Evolutionary conservation across 2,797 vertebrate species (phyloP), one percentile per base, ranked within the genome.

Genomic region (Channallabes apus): DNA sequence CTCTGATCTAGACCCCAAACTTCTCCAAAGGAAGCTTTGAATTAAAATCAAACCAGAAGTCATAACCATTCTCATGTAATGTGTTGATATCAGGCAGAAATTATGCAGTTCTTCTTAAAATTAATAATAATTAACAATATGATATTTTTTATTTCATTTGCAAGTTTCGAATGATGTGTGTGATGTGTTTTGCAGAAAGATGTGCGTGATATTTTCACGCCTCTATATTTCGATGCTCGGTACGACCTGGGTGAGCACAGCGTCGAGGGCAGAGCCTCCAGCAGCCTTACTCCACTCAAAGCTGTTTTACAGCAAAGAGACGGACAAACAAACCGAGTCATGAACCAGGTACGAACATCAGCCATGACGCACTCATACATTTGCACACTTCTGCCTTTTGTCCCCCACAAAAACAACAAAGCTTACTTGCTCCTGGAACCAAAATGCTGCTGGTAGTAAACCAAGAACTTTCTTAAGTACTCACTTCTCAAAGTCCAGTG

Each of bases 191-290:
- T 93, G 69, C 95, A 99, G 98, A 97, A 95, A 94, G 96, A 98
- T 69, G 93, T 97, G 85, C 95, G 95, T 89, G 98, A 99, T 93
- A 96, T 98, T 91, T 96, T 96, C 85, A 97, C 96, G 46, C 95
- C 97, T 0, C 92, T 99, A 82, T 91, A 94, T 80, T 95, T 99
- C 88, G 93, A 97, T 92, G 95, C 96, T 17, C 94, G 93, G 71
- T 99, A 97, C 73, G 92, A 85, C 61, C 96, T 97, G 81, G 96
- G 94, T 29, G 92, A 94, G 69, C 93, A 95, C 22, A 89, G 90
- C 56, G 82, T 93, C 82, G 88, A 87, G 24, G 95, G 91, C 91
- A 85, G 65, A 38, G 86, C 88, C 8, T 78, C 87, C 12, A 91
- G 92, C 64, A 90, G 88, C 67, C 96, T 98, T 81, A 92, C 93